Percentiles rank a stretch among this genome's conserved stretches.
Conservation (phyloP, 2,797 vertebrate species). For the Enteromius radiatus region DNA sequence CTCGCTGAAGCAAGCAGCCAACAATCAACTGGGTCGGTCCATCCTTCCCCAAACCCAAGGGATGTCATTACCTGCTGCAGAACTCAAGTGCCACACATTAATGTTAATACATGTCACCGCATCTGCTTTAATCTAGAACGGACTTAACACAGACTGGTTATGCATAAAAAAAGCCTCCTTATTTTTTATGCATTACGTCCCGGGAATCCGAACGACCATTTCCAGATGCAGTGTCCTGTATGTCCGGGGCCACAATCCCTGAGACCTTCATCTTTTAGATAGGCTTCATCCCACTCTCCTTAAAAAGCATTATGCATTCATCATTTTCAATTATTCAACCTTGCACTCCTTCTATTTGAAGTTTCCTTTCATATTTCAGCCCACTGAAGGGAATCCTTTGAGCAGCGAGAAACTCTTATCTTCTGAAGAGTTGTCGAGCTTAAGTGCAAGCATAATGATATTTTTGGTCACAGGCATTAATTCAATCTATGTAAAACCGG, state of each 20-base stretch:
- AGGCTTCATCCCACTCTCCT: constrained; percentile 22
- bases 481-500: constrained; percentile 15
- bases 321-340: constrained; percentile 56
- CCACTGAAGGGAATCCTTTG: constrained; percentile 21
- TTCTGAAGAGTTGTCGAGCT: constrained; percentile 30
- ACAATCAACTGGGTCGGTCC: neutral
- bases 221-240: neutral
- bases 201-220: neutral
- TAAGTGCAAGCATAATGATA: constrained; percentile 23
- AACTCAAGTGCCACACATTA: constrained; percentile 34
- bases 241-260: neutral
- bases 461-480: constrained; percentile 9
- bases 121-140: constrained; percentile 21
- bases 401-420: constrained; percentile 25
- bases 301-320: constrained; percentile 52
- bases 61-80: constrained; percentile 32
- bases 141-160: neutral
- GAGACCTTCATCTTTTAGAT: constrained; percentile 24
- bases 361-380: constrained; percentile 31
- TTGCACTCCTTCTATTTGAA: constrained; percentile 36
- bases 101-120: constrained; percentile 19
- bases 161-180: neutral
- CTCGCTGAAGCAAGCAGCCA: constrained; percentile 8
- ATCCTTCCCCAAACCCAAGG: constrained; percentile 2
- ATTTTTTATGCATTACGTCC: neutral